A percentile compares a stretch with the other conserved stretches of the same genome.
Evolutionary conservation across 1,140 invertebrate species (phyloP).

Genomic region (Oncopeltus fasciatus): DNA sequence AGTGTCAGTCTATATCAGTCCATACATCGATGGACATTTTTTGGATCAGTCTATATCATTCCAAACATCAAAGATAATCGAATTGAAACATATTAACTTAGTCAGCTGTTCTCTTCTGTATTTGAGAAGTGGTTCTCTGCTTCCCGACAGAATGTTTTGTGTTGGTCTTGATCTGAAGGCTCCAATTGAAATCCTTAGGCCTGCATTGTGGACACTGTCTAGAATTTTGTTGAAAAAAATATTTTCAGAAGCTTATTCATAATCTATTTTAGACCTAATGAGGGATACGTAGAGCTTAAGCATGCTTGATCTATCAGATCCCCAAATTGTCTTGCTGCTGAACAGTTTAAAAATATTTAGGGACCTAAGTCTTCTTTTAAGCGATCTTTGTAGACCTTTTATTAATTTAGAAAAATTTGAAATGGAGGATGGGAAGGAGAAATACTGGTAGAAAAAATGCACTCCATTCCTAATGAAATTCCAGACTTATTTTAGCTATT

Average conservation of each 20-base stretch:
- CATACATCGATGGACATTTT: background rate
- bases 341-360: background rate
- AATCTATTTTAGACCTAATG: background rate
- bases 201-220: background rate
- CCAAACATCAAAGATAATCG: background rate
- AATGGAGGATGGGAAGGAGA: background rate
- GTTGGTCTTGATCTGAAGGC: background rate
- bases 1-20: background rate
- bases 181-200: background rate
- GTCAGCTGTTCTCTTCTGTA: background rate
- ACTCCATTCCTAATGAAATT: background rate
- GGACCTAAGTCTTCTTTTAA: background rate
- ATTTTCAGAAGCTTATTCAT: background rate
- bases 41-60: background rate
- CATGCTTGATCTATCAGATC: background rate
- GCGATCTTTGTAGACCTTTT: background rate
- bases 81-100: background rate
- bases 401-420: background rate
- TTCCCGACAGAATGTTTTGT: background rate
- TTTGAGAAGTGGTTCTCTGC: background rate
- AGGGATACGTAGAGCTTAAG: background rate
- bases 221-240: background rate
- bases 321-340: background rate
- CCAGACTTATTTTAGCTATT: background rate
- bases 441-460: background rate